Base-by-base conservation (phyloP, 92 coral and sea anemone species). In the Montipora capitata region DNA sequence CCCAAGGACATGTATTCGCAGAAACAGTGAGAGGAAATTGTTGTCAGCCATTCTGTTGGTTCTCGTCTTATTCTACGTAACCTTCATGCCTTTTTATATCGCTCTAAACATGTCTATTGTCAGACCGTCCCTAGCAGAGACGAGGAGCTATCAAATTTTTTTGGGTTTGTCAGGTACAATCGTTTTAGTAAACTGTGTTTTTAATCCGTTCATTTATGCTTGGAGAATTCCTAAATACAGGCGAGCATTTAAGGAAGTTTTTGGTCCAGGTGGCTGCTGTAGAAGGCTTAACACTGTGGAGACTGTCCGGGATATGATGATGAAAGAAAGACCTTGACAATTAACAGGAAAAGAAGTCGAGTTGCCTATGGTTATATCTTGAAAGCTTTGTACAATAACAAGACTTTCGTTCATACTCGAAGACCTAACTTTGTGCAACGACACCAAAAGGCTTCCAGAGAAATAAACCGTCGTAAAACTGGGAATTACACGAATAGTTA, bases 191-290 rank as follows among this genome's bases (percentile, higher is more conserved):
- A 91, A 87, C 76, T 84, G 94, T 67, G 16, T 48, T 43, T 67
- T 80, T 18, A 80, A 87, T 77, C 89, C 89, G 7, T 75, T 85
- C n/a, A 63, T 85, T 2, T 85, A 85, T 15, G 83, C 89, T 18
- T 76, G 89, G 89, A 48, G 89, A 38, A 62, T 87, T 52, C 91
- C 91, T 2, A 79, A 57, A 1, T 87, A 79, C 71, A 65, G 44
- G 41, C 35, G 61, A 44, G 91, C 91, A 10, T 70, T 87, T 61
- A 27, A 66, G 41, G 76, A 77, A 2, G 43, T 81, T 40, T 81
- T 69, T 42, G 2, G 74, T 13, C n/a, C 63, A 3, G 65, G 63
- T 7, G 44, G 17, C 20, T 64, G 62, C 27, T 14, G 27, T 5
- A 70, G 41, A 2, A 10, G 58, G 17, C 62, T 56, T 62, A 78